Evolutionary conservation across 2,888 invertebrate genomes (phyloP), one percentile per base, ranked within the genome.

Genomic region (Sinelater perroti): DNA sequence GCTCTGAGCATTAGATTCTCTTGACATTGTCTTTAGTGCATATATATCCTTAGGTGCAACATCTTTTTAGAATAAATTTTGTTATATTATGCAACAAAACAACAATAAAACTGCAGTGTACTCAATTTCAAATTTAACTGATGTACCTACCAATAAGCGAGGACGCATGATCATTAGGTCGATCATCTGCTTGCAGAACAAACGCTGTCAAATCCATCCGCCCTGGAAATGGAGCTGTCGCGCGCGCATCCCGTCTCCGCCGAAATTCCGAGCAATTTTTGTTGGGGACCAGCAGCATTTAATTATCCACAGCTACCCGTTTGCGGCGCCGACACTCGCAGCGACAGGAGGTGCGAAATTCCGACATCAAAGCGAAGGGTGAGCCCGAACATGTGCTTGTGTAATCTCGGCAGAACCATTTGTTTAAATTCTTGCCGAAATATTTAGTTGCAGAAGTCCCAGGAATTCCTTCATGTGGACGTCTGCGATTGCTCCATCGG

Each of bases 301-400:
- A 40, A 40, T 40, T 40, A 40, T 40, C 40, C 40, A 14, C 40
- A 40, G 6, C 40, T 16, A 40, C 40, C 40, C 40, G 8, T 40
- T 40, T 24, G 40, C 24, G 40, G 24, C 24, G 13, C 40, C 40
- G 26, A 40, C 40, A 24, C 40, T 40, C 40, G 14, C 40, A 8
- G 26, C 26, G 40, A 40, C 40, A 40, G 24, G 40, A 40, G 40
- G 40, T 40, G 40, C 26, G 40, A 40, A 40, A 24, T 40, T 40
- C 24, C 24, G 21, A 40, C 24, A 40, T 40, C 40, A 40, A 40
- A 40, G 40, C n/a, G n/a, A n/a, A 40, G 40, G 40, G 24, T 17
- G 35, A 24, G 26, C 21, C 14, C 21, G 3, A 10, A 40, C 40
- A 24, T 24, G 14, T 40, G 24, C 14, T 40, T 40, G n/a, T 5